These are phyloP conservation scores for Silurus glanis DNA, from an alignment of 2,113 vertebrate genomes.

Conservation along the genomic window DNA sequence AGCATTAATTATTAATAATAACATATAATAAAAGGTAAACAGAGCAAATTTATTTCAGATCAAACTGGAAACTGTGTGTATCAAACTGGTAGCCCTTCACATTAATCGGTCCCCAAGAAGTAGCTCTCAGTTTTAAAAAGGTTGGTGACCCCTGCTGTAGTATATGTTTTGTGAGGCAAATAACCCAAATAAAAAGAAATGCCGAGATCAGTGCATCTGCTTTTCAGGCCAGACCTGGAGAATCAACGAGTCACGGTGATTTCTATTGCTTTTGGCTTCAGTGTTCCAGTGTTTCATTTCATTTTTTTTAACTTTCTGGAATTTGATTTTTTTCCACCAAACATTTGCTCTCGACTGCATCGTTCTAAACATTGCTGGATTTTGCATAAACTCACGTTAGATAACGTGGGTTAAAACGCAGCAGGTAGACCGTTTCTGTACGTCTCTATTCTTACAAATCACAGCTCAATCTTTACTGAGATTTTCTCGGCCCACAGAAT, in stretches of 20 bases:
- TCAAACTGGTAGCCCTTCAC: too few species aligned
- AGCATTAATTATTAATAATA: too few species aligned
- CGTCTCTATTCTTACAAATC: not conserved
- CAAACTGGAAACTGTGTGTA: too few species aligned
- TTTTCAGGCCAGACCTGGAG: not conserved
- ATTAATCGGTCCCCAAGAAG: too few species aligned
- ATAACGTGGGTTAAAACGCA: not conserved
- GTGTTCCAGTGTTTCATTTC: not conserved
- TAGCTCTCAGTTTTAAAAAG: too few species aligned
- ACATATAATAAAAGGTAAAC: too few species aligned
- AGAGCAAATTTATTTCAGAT: too few species aligned
- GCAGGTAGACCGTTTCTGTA: not conserved
- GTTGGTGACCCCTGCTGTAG: too few species aligned
- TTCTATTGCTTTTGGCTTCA: not conserved
- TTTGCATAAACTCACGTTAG: not conserved
- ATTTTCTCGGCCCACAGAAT: constrained; percentile 44
- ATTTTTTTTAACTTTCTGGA: not conserved
- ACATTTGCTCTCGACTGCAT: not conserved
- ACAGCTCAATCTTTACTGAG: constrained; percentile 43
- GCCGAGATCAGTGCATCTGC: not conserved
- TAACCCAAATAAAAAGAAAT: not conserved
- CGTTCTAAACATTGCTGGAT: not conserved
- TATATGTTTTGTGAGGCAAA: not conserved
- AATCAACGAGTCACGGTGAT: not conserved
- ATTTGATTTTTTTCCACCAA: not conserved